Conservation (phyloP, 2,888 invertebrate species). For the Epicampocera succincta region DNA sequence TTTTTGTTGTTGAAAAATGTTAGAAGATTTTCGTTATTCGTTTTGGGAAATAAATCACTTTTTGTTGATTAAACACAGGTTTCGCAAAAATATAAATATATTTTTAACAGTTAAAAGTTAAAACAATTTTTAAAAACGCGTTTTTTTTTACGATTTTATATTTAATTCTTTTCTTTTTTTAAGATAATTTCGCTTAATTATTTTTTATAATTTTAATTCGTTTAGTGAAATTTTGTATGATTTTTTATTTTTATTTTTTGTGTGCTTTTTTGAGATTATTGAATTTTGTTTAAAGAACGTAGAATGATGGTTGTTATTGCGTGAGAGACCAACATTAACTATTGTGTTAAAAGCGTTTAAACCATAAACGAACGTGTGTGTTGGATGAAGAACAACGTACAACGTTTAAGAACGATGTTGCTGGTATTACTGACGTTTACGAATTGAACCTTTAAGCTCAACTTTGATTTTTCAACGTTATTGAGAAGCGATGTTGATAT, state of each 20-base stretch:
- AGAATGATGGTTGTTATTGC: conserved; percentile 63
- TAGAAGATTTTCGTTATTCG: conserved; percentile 15
- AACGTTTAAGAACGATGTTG: conserved; percentile 75
- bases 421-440: conserved; percentile 80
- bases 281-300: conserved; percentile 18
- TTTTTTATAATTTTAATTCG: conserved; percentile 9
- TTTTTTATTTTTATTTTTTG: conserved; percentile 16
- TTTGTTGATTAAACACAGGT: conserved; percentile 20
- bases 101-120: conserved; percentile 9
- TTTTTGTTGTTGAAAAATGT: conserved; percentile 22
- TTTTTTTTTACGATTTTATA: neutral
- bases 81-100: neutral
- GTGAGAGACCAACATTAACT: conserved; percentile 66
- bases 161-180: neutral
- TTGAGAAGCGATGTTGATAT: conserved; percentile 59
- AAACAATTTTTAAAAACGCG: conserved; percentile 3
- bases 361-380: conserved; percentile 58
- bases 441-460: conserved; percentile 77
- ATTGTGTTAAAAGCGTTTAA: conserved; percentile 63
- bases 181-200: neutral
- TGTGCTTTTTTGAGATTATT: neutral
- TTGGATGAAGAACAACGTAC: conserved; percentile 55
- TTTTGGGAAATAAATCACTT: conserved; percentile 11
- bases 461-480: conserved; percentile 78
- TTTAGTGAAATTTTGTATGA: conserved; percentile 11